phyloP scores from a whole-genome alignment of 2,113 vertebrate genomes.

The Ictalurus punctatus region DNA sequence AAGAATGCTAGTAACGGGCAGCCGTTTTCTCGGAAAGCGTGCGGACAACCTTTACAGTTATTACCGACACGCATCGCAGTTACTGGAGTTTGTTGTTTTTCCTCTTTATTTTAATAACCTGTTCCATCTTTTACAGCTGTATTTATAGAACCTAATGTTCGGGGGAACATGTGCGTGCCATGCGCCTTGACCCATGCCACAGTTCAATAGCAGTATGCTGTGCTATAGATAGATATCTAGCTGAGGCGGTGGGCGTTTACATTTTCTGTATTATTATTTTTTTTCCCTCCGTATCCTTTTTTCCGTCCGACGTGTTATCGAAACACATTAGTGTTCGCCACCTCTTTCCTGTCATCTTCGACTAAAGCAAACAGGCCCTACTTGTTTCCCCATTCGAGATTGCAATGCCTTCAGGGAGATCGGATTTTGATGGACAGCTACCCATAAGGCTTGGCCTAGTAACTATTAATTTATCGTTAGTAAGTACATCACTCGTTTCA shows the following conservation, averaged over 20 bases:
- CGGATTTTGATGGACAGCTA: slow-evolving; percentile 60
- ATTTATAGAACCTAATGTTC: not conserved
- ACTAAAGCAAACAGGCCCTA: slow-evolving; percentile 57
- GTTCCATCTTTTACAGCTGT: not conserved
- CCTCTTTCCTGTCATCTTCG: slow-evolving; percentile 51
- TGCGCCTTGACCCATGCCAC: not conserved
- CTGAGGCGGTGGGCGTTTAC: slow-evolving; percentile 47
- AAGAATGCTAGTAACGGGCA: not conserved
- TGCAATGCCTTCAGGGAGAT: slow-evolving; percentile 52
- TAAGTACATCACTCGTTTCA: slow-evolving; percentile 66
- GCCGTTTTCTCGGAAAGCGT: not conserved
- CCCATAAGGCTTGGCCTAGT: slow-evolving; percentile 59
- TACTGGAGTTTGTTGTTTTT: not conserved
- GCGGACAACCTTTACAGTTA: not conserved
- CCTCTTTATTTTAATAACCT: not conserved
- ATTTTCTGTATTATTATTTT: not conserved
- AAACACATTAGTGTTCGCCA: not conserved
- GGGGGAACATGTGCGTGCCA: not conserved
- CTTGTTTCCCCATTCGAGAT: slow-evolving; percentile 54
- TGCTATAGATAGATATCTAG: not conserved
- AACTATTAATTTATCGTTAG: slow-evolving; percentile 66
- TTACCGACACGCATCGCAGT: not conserved
- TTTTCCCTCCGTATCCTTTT: not conserved
- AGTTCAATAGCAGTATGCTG: not conserved
- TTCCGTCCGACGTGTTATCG: not conserved